Conservation (phyloP, 2,888 invertebrate genomes). For the Pyrrhosoma nymphula region DNA sequence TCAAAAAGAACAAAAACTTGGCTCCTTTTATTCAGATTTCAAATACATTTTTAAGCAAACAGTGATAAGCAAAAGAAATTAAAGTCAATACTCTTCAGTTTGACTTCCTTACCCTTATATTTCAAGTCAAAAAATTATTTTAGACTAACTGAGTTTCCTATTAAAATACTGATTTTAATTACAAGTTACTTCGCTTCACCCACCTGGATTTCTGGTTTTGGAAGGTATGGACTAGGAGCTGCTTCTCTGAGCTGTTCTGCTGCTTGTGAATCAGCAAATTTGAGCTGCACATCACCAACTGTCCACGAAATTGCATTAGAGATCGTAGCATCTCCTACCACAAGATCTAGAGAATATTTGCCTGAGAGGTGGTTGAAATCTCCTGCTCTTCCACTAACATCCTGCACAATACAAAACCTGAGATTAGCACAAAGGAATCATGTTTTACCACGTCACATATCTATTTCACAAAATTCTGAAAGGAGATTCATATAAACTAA, state of each 20-base stretch:
- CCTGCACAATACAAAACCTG: conserved; percentile 78
- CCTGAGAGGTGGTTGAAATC: conserved; percentile 90
- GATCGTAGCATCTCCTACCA: conserved; percentile 94
- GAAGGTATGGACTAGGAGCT: conserved; percentile 77
- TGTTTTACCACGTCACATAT: not conserved
- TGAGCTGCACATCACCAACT: conserved; percentile 88
- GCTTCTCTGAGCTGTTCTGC: conserved; percentile 74
- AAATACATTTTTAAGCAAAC: too few species aligned
- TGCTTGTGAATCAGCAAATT: conserved; percentile 81
- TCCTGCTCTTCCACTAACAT: conserved; percentile 88
- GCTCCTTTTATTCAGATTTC: too few species aligned
- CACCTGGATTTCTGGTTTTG: conserved; percentile 83
- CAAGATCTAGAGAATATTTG: conserved; percentile 88
- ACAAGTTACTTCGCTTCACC: conserved; percentile 17
- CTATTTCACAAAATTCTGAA: not conserved
- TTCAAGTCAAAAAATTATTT: too few species aligned
- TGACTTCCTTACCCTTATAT: too few species aligned
- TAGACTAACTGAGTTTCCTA: too few species aligned
- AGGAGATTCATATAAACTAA: too few species aligned
- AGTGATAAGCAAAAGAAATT: too few species aligned
- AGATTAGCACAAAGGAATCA: conserved; percentile 36
- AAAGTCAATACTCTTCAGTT: too few species aligned
- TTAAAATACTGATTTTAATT: too few species aligned
- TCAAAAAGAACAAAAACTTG: too few species aligned
- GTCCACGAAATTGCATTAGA: conserved; percentile 94